Percentiles rank a stretch among this genome's conserved stretches.
Evolutionary conservation across 2,888 invertebrate species (phyloP).

Genomic region (Drosophila paramelanica): DNA sequence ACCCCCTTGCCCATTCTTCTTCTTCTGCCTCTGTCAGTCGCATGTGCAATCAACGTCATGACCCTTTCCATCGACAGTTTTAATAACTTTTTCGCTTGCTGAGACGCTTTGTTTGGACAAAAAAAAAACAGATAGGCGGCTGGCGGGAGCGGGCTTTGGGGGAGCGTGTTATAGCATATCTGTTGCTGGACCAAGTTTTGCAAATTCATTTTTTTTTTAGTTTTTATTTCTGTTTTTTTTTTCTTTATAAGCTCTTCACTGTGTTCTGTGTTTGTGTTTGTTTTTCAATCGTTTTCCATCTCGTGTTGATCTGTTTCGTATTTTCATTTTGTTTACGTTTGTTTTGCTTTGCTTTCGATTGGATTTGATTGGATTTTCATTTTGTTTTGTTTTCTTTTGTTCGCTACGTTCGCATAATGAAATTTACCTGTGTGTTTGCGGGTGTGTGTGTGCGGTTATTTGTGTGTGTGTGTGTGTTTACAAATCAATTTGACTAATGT

Average conservation of each 20-base stretch:
- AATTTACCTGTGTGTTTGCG: slow-evolving; percentile 24
- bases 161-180: slow-evolving; percentile 1
- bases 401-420: slow-evolving; percentile 34
- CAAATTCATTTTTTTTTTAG: slow-evolving; percentile 21
- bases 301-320: slow-evolving; percentile 44
- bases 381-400: slow-evolving; percentile 14
- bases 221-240: slow-evolving; percentile 2
- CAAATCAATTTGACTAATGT: slow-evolving; percentile 76
- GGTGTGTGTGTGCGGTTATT: slow-evolving; percentile 17
- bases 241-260: slow-evolving; percentile 29
- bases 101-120: slow-evolving; percentile 65
- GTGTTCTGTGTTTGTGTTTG: slow-evolving; percentile 14
- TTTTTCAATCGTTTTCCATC: slow-evolving; percentile 26
- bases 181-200: slow-evolving; percentile 39
- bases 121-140: slow-evolving; percentile 11
- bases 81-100: slow-evolving; percentile 70
- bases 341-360: slow-evolving; percentile 25
- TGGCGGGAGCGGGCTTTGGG: background rate
- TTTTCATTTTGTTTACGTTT: slow-evolving; percentile 35
- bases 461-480: slow-evolving; percentile 55
- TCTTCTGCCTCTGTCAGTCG: slow-evolving; percentile 40
- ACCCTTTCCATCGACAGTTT: slow-evolving; percentile 71
- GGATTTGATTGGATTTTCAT: slow-evolving; percentile 37
- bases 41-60: slow-evolving; percentile 64
- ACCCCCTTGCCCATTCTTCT: too few relatives aligned